These are phyloP conservation scores for Cyclophora albipunctata DNA, from an alignment of 2,888 invertebrate species.

Conservation along the genomic window DNA sequence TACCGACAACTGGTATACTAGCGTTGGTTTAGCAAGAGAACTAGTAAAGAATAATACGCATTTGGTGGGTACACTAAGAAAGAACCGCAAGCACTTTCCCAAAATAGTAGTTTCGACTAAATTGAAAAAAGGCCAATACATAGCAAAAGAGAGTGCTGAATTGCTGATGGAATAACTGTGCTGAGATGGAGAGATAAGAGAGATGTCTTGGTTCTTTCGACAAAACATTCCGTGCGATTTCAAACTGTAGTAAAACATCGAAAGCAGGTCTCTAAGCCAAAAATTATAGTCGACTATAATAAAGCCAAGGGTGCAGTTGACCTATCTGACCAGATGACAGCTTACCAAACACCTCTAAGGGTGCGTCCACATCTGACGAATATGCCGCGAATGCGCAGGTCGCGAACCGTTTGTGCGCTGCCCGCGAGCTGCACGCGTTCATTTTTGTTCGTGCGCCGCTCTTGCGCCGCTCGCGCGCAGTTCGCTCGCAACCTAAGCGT, in stretches of 20 bases:
- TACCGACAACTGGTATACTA: slow-evolving; percentile 27
- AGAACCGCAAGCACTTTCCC: slow-evolving; percentile 21
- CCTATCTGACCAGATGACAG: slow-evolving; percentile 8
- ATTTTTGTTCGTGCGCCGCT: no score
- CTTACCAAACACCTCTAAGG: slow-evolving; percentile 7
- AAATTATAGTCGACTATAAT: slow-evolving; percentile 10
- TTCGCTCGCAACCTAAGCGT: no score
- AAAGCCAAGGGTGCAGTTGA: slow-evolving; percentile 9
- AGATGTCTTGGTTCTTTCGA: slow-evolving; percentile 21
- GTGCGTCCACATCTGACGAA: no score
- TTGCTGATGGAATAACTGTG: slow-evolving; percentile 17
- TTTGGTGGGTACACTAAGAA: slow-evolving; percentile 23
- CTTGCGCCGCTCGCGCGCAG: no score
- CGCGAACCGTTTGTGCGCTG: no score
- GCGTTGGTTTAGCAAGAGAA: slow-evolving; percentile 17
- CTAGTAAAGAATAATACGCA: slow-evolving; percentile 22
- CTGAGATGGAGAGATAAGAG: slow-evolving; percentile 22
- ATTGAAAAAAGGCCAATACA: slow-evolving; percentile 18
- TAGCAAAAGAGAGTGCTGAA: slow-evolving; percentile 20
- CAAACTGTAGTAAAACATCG: background rate
- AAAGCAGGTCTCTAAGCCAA: slow-evolving; percentile 3
- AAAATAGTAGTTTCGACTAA: slow-evolving; percentile 18
- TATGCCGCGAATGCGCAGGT: no score
- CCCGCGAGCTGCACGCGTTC: no score
- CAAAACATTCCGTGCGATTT: slow-evolving; percentile 12